Evolutionary conservation across 2,113 vertebrate species (phyloP), one percentile per base, ranked within the genome.

Genomic region (Emydura subglobosa): DNA sequence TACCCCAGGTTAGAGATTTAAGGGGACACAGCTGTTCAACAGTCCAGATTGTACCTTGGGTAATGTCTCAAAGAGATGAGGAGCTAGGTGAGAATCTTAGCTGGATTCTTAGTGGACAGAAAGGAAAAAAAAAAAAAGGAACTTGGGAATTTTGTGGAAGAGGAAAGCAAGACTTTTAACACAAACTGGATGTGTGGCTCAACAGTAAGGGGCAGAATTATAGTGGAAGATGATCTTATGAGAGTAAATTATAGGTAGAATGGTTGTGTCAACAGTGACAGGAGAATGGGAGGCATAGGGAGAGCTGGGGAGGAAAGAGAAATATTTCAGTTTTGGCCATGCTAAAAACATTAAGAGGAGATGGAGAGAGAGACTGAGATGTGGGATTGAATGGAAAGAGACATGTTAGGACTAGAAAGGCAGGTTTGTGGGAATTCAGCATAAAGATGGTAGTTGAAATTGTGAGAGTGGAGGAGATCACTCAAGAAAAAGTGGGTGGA

Each of bases 221-320:
- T 53, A 21, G 76, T 10, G 54, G 53, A 55, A 34, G 5, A 6
- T 29, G 72, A 47, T 25, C 31, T 47, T 6, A 0, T 5, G 31
- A 80, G 31, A 13, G 1, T 34, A 22, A 7, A 16, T 39, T 0
- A 0, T 11, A 49, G 44, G 2, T 39, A 2, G 72, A 44, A 10
- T 4, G 50, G 3, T 22, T 61, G 0, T 51, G 50, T 5, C 17
- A 14, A 74, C 55, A 54, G 3, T 3, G 8, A 74, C 42, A 89
- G 87, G 72, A 81, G 72, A 0, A 12, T 4, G 22, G 79, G 83
- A 5, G 0, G n/a, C 72, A 25, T 44, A 25, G 42, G 72, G 72
- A 5, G 51, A 6, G 5, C 11, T 5, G 0, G 59, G 72, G 51
- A 50, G 49, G 24, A 50, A 3, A 57, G 57, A 12, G 4, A 22